Evolutionary conservation across 2,113 vertebrate species (phyloP), one percentile per base, ranked within the genome.

Genomic region (Parotia lawesii): DNA sequence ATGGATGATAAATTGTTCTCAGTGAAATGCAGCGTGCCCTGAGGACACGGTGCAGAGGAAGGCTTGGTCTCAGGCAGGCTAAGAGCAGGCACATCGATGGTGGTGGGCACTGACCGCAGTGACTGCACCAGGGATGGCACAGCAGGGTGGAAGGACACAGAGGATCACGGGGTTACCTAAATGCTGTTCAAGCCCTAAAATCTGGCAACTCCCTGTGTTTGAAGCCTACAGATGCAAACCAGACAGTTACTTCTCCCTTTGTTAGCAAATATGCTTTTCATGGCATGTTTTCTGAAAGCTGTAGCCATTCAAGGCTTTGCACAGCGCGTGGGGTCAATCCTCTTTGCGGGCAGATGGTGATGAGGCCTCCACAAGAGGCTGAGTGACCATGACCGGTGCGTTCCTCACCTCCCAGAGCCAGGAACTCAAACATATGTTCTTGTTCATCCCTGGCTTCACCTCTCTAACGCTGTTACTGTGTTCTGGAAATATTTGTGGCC

Each of bases 1-100:
- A 94, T 53, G 85, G 35, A 89, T 96, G 96, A 48, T 97, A 96
- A 95, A 94, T 85, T 96, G 97, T 96, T 95, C 95, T 62, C 95
- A 89, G 80, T 33, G 73, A 93, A 95, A 87, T 71, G 50, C 95
- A 96, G 94, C 25, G 62, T 82, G 77, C 87, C 96, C 90, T 58
- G 20, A 50, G 93, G 95, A 85, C 45, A 92, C 79, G 20, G 29
- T 9, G 40, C 66, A 92, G 94, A 91, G 84, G 77, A 80, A 87
- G 74, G 93, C 69, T 67, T 57, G 54, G 66, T 62, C 81, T 83
- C 57, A 54, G 82, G 44, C 35, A 31, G 58, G 80, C 86, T 65
- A n/a, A 54, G 40, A 81, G 85, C 65, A 61, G 15, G 33, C 35
- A 23, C 61, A 33, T 21, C 64, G 89, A 75, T 75, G 94, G 73